Evolutionary conservation across 1,140 invertebrate species (phyloP), one percentile per base, ranked within the genome.

Genomic region (Panulirus ornatus): DNA sequence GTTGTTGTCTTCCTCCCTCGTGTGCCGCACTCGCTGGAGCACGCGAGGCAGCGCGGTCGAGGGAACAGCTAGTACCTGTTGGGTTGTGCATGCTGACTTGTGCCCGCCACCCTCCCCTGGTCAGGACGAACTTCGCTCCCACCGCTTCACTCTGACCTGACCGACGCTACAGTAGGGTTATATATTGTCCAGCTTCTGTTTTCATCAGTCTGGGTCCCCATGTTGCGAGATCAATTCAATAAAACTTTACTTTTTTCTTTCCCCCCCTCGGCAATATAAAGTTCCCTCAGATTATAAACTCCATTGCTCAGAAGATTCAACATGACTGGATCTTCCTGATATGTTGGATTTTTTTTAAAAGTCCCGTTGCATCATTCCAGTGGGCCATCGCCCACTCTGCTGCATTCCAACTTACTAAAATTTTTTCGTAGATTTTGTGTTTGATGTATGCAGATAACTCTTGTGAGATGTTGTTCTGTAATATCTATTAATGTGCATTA

Each of bases 31-130:
- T 66, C 5, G 27, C 30, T 9, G 58, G 58, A 36, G 78, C 47
- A 36, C 78, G 47, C 22, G 58, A 36, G 78, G 78, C n/a, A 36
- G 78, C 58, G 47, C 22, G 78, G n/a, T n/a, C 78, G 27, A 58
- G 78, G 54, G 36, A 78, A 36, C 78, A 81, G 78, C 78, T 81
- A 47, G 78, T 81, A 81, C 78, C 78, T 81, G 78, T 81, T 19
- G 36, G 42, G 30, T 54, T 36, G 54, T 47, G 54, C 58, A 66
- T 84, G 81, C 79, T 22, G 30, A 66, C 79, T 40, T 63, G 8
- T 19, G 9, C 81, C 81, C 58, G 70, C n/a, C 79, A 54, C 27
- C 54, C 63, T 84, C 81, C 81, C 81, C 81, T 47, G 58, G 54
- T 42, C 54, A 66, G 58, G 54, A 42, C 54, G 42, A 54, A 84